Evolutionary conservation across 2,797 vertebrate genomes (phyloP).

Genomic region (Epinephelus malabaricus): DNA sequence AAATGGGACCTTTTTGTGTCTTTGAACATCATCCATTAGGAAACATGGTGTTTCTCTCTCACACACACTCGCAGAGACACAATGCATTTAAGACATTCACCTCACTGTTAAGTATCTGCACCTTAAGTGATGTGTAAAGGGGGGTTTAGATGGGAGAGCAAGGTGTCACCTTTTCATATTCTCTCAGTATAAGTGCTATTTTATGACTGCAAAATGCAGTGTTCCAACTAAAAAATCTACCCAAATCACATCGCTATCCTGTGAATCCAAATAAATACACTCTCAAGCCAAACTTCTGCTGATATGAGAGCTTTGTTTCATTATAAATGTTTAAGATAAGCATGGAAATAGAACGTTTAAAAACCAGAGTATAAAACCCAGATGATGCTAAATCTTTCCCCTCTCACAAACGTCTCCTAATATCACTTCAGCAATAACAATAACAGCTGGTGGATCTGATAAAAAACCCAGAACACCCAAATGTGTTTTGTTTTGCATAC

Average conservation of each 20-base stretch:
- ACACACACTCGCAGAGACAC: conserved; percentile 23
- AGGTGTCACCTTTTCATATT: conserved; percentile 52
- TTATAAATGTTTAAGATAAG: conserved; percentile 31
- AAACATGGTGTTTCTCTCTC: conserved; percentile 45
- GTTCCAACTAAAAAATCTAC: conserved; percentile 15
- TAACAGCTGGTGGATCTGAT: conserved; percentile 73
- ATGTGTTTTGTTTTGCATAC: conserved; percentile 76
- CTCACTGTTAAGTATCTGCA: conserved; percentile 50
- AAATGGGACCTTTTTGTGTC: conserved; percentile 69
- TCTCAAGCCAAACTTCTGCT: conserved; percentile 26
- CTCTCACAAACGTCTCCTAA: conserved; percentile 49
- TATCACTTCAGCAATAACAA: conserved; percentile 61
- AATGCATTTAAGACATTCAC: conserved; percentile 54
- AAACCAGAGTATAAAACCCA: conserved; percentile 28
- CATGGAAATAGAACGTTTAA: conserved; percentile 34
- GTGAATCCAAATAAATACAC: conserved; percentile 12
- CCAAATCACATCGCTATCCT: conserved; percentile 10
- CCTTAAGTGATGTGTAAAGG: conserved; percentile 58
- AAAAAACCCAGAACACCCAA: conserved; percentile 46
- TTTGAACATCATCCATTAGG: conserved; percentile 73
- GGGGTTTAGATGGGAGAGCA: conserved; percentile 40
- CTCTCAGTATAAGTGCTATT: conserved; percentile 27
- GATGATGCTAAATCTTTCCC: conserved; percentile 43
- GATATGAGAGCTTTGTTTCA: conserved; percentile 22
- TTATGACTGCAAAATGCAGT: conserved; percentile 48